A percentile compares a stretch with the other conserved stretches of the same genome.
Evolutionary conservation across 2,113 vertebrate species (phyloP).

Genomic region (Stigmatopora nigra): DNA sequence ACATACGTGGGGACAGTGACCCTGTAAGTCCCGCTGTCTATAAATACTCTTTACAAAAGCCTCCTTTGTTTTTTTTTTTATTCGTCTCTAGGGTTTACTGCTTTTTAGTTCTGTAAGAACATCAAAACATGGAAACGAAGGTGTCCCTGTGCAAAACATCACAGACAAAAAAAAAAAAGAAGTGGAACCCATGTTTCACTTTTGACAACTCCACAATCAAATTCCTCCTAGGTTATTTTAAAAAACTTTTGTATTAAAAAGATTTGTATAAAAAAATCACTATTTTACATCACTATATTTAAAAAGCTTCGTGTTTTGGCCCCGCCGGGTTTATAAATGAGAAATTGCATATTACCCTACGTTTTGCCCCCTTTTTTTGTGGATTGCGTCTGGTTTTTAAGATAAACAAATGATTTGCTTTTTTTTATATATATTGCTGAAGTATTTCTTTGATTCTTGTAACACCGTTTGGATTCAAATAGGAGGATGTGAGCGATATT

Average conservation of each 20-base stretch:
- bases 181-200: slow-evolving; percentile 65
- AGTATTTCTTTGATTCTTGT: slow-evolving; percentile 59
- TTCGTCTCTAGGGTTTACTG: slow-evolving; percentile 90
- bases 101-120: slow-evolving; percentile 92
- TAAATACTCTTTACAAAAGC: slow-evolving; percentile 98
- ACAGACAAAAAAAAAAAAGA: slow-evolving; percentile 68
- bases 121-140: slow-evolving; percentile 98
- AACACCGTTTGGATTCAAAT: slow-evolving; percentile 55
- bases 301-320: slow-evolving; percentile 73
- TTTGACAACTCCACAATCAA: slow-evolving; percentile 61
- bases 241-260: slow-evolving; percentile 77
- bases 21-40: slow-evolving; percentile 99
- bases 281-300: slow-evolving; percentile 76
- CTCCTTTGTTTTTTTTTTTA: slow-evolving; percentile 63
- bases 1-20: slow-evolving; percentile 99
- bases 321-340: slow-evolving; percentile 73
- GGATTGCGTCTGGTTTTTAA: slow-evolving; percentile 67
- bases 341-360: slow-evolving; percentile 78
- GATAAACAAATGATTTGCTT: slow-evolving; percentile 62
- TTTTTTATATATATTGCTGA: slow-evolving; percentile 68
- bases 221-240: slow-evolving; percentile 56
- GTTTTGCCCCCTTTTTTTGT: slow-evolving; percentile 44
- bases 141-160: slow-evolving; percentile 76
- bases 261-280: slow-evolving; percentile 81
- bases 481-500: slow-evolving; percentile 51